Evolutionary conservation across 92 coral and sea anemone species (phyloP), one percentile per base, ranked within the genome.

Genomic region (Epizoanthus illoricatus): DNA sequence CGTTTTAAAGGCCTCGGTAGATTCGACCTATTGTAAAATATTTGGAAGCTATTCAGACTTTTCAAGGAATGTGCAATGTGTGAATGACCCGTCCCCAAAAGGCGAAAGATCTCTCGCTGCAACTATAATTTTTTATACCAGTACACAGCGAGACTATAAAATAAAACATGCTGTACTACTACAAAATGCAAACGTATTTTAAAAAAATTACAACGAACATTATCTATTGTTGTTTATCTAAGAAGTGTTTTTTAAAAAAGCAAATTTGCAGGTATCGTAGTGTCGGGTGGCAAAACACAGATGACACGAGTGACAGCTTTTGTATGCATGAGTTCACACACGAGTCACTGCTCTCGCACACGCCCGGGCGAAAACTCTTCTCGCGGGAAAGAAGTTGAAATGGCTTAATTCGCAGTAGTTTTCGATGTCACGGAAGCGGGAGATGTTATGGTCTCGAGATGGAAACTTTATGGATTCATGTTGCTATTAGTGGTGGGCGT

Each of bases 381-480:
- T 66, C 43, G 9, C 28, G 58, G 17, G 70, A 82, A n/a, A 69
- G 47, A 45, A 24, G 5, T 54, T 59, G 19, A 13, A 28, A 64
- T 69, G 82, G 74, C 71, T 33, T 65, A 58, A 28, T 80, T 83
- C 64, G 55, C 67, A 62, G 76, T 66, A 41, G 47, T 45, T 63
- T 88, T 88, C 90, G 84, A 90, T 90, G 87, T 85, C 87, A 76
- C 79, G 74, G 16, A 69, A 75, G 76, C 71, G 80, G 66, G 76
- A 84, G 23, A 64, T 90, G 97, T 90, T 92, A 92, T 92, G 97
- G 85, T 87, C 85, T 65, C 75, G 47, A 78, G 88, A 90, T 90
- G 94, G 97, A 18, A 83, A 52, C 5, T 75, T 7, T 84, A 59
- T 75, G 93, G 83, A 81, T 40, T 88, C 40, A 5, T 80, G 41